A percentile compares a stretch with the other conserved stretches of the same genome.
Conservation (phyloP, 2,888 invertebrate species). For the Eupithecia inturbata region DNA sequence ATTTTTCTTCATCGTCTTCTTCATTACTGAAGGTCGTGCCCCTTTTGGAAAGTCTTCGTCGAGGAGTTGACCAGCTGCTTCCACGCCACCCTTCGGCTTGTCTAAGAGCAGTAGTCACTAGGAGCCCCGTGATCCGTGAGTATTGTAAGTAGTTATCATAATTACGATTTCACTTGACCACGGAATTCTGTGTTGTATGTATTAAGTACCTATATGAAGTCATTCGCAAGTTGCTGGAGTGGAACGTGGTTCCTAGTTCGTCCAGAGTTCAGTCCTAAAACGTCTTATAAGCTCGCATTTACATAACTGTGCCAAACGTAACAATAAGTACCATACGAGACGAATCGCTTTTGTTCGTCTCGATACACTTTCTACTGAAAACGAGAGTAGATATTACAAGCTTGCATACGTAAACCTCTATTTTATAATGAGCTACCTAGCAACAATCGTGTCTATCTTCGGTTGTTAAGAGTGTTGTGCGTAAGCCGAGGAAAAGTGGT, state of each 20-base stretch:
- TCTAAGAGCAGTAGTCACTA: no score
- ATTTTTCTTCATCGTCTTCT: no score
- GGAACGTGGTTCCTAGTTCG: neutral
- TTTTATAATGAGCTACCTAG: neutral
- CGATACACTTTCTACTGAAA: constrained; percentile 44
- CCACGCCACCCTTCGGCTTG: no score
- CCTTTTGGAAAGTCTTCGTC: no score
- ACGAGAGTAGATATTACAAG: constrained; percentile 12
- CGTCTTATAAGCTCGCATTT: constrained; percentile 26
- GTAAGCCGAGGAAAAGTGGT: constrained; percentile 24
- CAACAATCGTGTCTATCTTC: constrained; percentile 1
- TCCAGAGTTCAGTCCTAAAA: neutral
- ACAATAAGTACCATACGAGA: constrained; percentile 28
- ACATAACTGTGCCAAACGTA: constrained; percentile 37
- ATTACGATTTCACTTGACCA: neutral
- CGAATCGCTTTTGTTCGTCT: constrained; percentile 36
- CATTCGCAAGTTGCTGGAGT: neutral
- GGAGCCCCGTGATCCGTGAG: no score
- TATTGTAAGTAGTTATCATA: no score
- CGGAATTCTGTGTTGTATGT: neutral
- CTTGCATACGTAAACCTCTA: neutral
- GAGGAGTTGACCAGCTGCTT: no score
- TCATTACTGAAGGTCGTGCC: no score
- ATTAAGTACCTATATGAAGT: neutral
- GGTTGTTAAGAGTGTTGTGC: neutral